Evolutionary conservation across 1,140 invertebrate species (phyloP), one percentile per base, ranked within the genome.

Genomic region (Ceratoteleas bidentatus): DNA sequence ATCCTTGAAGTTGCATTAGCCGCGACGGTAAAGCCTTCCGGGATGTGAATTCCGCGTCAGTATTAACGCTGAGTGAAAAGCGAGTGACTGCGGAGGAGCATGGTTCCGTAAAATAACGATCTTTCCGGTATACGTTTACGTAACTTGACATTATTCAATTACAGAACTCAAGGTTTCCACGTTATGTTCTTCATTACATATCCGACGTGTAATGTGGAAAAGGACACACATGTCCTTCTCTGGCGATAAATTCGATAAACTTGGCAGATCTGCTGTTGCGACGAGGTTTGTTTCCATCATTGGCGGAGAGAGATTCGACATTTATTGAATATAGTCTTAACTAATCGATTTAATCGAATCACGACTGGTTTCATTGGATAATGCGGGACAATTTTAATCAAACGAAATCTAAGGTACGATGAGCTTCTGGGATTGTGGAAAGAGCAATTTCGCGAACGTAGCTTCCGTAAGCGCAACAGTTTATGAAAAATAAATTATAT

Each of bases 101-200:
- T 66, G 66, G 81, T 79, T 79, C 75, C 81, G 81, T 81, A 82
- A 66, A 83, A 77, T 79, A 83, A 68, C 84, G 76, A 85, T 84
- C 80, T 85, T 85, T 78, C 84, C 78, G 74, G 80, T 69, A 53
- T 74, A 64, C 75, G 84, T 83, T 87, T 87, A 77, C 85, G 81
- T 87, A 88, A 88, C 74, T 62, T 74, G 74, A 52, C 79, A 85
- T 85, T 84, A 81, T 81, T 87, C 84, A 84, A 84, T 83, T 82
- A 81, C 57, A 77, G 15, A 73, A 72, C 82, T 86, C 86, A 86
- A 87, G 86, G 86, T 86, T 86, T 82, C 66, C 73, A 65, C 68
- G 40, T 81, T 85, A 81, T 43, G 72, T 57, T 72, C 79, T 84
- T 84, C 68, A 83, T 77, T 73, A 76, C 68, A 75, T 32, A 56